Evolutionary conservation across 37 sponge, comb jelly and placozoan species (phyloP), one percentile per base, ranked within the genome.

Genomic region (Spongia lamella): DNA sequence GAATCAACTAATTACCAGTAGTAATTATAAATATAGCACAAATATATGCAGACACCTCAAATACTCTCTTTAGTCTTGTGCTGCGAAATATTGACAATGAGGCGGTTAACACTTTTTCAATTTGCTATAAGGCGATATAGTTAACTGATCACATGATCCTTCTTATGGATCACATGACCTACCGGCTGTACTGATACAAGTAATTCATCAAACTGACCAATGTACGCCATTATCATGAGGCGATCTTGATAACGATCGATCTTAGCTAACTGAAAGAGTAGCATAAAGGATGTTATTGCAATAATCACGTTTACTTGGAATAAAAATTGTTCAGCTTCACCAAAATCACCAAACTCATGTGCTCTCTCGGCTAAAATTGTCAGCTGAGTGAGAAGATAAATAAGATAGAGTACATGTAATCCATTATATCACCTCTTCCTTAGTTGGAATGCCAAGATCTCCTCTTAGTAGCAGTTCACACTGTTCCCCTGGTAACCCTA

Each of bases 191-290:
- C 75, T 11, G 61, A 38, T 25, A 27, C 66, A 27, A 81, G 38
- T 66, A 88, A 70, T 43, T 95, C 92, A 55, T 95, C 96, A 75
- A 95, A 95, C 36, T 80, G 70, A 27, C 96, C 91, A 75, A 91
- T 88, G 79, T 80, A 95, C 14, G 80, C 83, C 92, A 95, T 91
- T 47, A 84, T 53, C 0, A 34, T 64, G 34, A 95, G 78, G 49
- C 89, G 61, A 1, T 66, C 16, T 22, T 88, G 89, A 52, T 91
- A 89, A 14, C 96, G 75, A 7, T 85, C 83, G 54, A 95, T 66
- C 60, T 88, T 95, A 27, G 93, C 73, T 25, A 92, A 51, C 84
- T 88, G 43, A n/a, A n/a, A n/a, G n/a, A n/a, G n/a, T n/a, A n/a
- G n/a, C n/a, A n/a, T n/a, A n/a, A n/a, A n/a, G n/a, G n/a, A n/a